Percentiles rank a stretch among this genome's conserved stretches.
Conservation (phyloP, 2,797 vertebrate genomes). For the Channa striata region DNA sequence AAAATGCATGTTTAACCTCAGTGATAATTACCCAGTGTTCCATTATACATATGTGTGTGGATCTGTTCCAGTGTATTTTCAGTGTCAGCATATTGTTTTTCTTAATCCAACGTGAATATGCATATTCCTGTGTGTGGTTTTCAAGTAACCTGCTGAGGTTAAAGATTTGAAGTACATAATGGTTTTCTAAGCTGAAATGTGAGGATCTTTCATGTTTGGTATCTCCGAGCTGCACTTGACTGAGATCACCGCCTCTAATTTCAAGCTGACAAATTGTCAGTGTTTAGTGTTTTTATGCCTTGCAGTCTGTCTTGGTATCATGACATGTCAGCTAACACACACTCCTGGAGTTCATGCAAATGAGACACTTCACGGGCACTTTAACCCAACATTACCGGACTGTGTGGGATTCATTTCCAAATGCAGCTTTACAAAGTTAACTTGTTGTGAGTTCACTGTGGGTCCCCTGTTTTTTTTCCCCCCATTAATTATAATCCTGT, state of each 20-base stretch:
- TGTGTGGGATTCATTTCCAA: constrained; percentile 70
- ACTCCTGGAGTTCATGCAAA: constrained; percentile 56
- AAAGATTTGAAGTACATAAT: constrained; percentile 11
- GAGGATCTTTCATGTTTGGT: constrained; percentile 28
- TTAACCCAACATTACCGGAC: constrained; percentile 56
- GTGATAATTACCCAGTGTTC: background rate
- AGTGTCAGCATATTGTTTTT: background rate
- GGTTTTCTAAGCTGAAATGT: constrained; percentile 9
- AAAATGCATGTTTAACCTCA: background rate
- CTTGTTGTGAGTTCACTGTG: constrained; percentile 68
- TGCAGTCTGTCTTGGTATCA: constrained; percentile 30
- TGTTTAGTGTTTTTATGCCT: constrained; percentile 34
- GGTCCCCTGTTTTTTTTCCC: constrained; percentile 61
- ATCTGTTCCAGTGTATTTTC: background rate
- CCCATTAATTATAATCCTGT: constrained; percentile 81
- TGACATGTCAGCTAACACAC: constrained; percentile 36
- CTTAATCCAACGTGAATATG: background rate
- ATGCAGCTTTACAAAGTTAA: constrained; percentile 71
- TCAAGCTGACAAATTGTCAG: constrained; percentile 42
- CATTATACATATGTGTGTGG: background rate
- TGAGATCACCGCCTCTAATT: constrained; percentile 46
- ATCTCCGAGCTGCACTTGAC: constrained; percentile 45
- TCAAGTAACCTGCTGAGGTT: background rate
- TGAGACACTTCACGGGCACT: constrained; percentile 32
- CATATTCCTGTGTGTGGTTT: background rate